Conservation (phyloP, 2,888 invertebrate species). For the Notodonta dromedarius region DNA sequence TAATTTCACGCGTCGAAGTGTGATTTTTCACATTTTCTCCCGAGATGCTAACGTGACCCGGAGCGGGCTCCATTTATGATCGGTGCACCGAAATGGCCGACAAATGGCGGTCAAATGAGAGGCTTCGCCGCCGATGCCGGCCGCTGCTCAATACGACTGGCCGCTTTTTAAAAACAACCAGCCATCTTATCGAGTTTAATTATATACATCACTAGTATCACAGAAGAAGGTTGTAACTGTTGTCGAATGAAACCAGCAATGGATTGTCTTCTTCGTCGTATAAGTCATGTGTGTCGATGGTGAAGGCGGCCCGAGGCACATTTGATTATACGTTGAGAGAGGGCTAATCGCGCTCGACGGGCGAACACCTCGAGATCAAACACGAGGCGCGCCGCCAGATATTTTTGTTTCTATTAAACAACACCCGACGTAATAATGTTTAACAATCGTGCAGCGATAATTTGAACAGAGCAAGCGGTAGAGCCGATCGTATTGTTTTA, state of each 20-base stretch:
- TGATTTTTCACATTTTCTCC: conserved; percentile 82
- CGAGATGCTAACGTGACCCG: conserved; percentile 80
- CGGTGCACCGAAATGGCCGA: conserved; percentile 83
- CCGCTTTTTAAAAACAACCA: conserved; percentile 57
- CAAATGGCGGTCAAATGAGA: conserved; percentile 84
- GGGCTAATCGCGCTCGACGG: conserved; percentile 84
- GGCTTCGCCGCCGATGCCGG: conserved; percentile 78
- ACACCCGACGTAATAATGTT: conserved; percentile 85
- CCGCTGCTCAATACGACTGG: conserved; percentile 66
- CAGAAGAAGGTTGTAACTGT: not conserved
- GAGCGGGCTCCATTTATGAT: conserved; percentile 82
- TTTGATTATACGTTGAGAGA: conserved; percentile 84
- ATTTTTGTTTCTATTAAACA: conserved; percentile 85
- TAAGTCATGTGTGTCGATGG: conserved; percentile 39
- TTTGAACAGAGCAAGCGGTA: conserved; percentile 61
- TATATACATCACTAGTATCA: conserved; percentile 34
- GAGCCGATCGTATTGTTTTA: conserved; percentile 45
- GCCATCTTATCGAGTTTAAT: conserved; percentile 11
- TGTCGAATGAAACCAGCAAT: conserved; percentile 40
- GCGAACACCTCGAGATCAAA: conserved; percentile 85
- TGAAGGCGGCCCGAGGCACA: conserved; percentile 74
- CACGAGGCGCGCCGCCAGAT: conserved; percentile 84
- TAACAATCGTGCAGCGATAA: conserved; percentile 85
- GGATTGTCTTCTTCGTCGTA: conserved; percentile 32
- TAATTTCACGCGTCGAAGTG: conserved; percentile 78